Conservation (phyloP, 1,140 invertebrate genomes). For the Chironomus tepperi region DNA sequence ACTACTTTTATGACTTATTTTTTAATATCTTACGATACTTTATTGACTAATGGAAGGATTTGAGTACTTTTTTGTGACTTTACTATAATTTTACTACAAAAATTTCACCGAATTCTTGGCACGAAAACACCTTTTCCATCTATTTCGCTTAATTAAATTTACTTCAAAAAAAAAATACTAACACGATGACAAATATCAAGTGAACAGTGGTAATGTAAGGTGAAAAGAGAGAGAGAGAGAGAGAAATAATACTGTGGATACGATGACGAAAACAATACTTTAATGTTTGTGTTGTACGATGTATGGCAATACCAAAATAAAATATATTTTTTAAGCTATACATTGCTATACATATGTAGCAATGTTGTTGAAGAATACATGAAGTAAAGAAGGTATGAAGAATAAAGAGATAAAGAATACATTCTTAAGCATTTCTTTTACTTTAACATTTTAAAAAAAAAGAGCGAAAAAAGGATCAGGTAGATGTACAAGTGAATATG, state of each 20-base stretch:
- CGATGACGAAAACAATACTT: slow-evolving; percentile 14
- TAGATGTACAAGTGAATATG: too few relatives aligned
- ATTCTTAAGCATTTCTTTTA: neutral
- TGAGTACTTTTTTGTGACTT: too few relatives aligned
- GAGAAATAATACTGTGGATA: neutral
- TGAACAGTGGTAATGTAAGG: neutral
- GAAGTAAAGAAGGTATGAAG: neutral
- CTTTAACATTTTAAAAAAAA: neutral
- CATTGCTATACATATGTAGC: too few relatives aligned
- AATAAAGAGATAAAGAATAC: neutral
- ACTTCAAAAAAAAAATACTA: slow-evolving; percentile 4
- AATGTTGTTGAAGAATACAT: neutral
- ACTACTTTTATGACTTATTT: too few relatives aligned
- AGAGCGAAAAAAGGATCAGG: too few relatives aligned
- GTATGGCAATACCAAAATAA: neutral
- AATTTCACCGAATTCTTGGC: neutral
- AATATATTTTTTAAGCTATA: too few relatives aligned
- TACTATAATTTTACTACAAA: neutral
- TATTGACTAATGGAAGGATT: too few relatives aligned
- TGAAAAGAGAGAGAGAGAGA: neutral
- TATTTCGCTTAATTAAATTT: slow-evolving; percentile 22
- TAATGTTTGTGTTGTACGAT: neutral
- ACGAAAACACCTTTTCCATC: neutral
- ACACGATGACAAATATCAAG: neutral
- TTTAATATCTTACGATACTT: too few relatives aligned